phyloP scores from a whole-genome alignment of 2,888 invertebrate genomes.

The Tachina grossa region DNA sequence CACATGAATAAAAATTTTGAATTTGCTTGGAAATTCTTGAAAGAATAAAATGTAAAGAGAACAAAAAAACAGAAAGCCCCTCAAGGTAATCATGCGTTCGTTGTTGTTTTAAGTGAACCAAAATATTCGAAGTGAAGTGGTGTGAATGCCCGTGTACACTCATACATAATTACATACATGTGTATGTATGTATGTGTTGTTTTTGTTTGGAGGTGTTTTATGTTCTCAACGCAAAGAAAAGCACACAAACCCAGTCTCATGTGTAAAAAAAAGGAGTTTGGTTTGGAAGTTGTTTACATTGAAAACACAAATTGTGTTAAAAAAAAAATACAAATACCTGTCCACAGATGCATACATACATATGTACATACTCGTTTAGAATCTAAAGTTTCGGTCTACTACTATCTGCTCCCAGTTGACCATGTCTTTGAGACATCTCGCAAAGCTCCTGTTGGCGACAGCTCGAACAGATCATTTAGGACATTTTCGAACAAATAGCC shows the following conservation, averaged over 20 bases:
- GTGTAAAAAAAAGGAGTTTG: conserved; percentile 27
- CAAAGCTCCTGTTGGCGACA: no score
- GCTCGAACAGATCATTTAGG: no score
- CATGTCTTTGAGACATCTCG: background rate
- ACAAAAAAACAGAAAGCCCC: conserved; percentile 24
- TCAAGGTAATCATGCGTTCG: conserved; percentile 70
- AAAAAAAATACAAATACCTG: conserved; percentile 17
- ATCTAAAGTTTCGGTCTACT: background rate
- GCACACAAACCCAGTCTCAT: background rate
- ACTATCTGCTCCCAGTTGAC: background rate
- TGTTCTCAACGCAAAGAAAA: conserved; percentile 10
- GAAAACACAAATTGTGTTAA: conserved; percentile 63
- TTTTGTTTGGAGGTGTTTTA: background rate
- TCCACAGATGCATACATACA: background rate
- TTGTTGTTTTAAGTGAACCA: conserved; percentile 40
- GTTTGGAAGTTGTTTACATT: conserved; percentile 66
- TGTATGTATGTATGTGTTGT: no score
- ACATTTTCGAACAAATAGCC: no score
- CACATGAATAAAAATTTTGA: conserved; percentile 15
- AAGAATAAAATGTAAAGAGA: conserved; percentile 32
- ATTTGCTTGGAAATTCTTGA: conserved; percentile 16
- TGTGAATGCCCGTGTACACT: conserved; percentile 1
- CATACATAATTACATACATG: background rate
- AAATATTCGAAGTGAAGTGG: background rate
- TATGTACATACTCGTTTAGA: background rate